phyloP scores from a whole-genome alignment of 2,113 vertebrate genomes.

The Etheostoma cragini region DNA sequence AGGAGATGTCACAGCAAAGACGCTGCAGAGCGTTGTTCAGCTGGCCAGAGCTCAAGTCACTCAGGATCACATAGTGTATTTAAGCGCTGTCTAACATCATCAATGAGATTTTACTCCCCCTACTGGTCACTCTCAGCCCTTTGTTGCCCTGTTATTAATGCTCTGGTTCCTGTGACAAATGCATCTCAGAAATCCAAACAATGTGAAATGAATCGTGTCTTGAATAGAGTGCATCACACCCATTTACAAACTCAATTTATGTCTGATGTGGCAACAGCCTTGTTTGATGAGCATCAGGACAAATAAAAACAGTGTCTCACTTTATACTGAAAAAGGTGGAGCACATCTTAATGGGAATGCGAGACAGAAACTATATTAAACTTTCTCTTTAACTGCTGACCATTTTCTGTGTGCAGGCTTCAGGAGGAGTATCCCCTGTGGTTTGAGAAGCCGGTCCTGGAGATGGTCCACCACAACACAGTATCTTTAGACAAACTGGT shows the following conservation, averaged over 20 bases:
- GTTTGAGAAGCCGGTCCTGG: conserved; percentile 97
- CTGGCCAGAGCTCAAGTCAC: conserved; percentile 23
- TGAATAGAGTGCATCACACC: conserved; percentile 1
- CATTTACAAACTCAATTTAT: background rate
- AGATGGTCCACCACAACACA: conserved; percentile 98
- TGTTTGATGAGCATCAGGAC: background rate
- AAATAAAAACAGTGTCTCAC: background rate
- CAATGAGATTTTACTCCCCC: conserved; percentile 48
- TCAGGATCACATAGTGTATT: conserved; percentile 44
- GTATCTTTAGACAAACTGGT: conserved; percentile 97
- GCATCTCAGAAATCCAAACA: background rate
- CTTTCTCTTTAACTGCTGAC: background rate
- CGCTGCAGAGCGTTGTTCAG: background rate
- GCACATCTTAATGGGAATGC: background rate
- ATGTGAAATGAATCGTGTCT: background rate
- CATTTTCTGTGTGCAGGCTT: conserved; percentile 82
- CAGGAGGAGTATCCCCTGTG: conserved; percentile 96
- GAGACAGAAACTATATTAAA: background rate
- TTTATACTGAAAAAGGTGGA: background rate
- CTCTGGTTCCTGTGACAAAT: background rate
- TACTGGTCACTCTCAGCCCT: conserved; percentile 34
- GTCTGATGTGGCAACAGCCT: background rate
- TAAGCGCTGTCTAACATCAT: conserved; percentile 55
- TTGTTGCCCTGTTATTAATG: conserved; percentile 43
- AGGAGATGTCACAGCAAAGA: conserved; percentile 10